Evolutionary conservation across 1,140 invertebrate genomes (phyloP), one percentile per base, ranked within the genome.

Genomic region (Spodoptera litura): DNA sequence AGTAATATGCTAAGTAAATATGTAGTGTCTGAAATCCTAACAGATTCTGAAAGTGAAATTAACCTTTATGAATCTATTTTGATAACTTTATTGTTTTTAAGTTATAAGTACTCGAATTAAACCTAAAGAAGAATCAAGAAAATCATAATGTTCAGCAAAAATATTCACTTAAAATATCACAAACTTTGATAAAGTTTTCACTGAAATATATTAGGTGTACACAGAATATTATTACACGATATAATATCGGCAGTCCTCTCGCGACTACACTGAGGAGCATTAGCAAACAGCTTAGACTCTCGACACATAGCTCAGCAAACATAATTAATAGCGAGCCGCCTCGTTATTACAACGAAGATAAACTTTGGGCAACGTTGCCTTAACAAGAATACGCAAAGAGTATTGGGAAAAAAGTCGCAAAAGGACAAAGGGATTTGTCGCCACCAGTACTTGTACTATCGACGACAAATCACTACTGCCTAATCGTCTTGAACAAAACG

Each of bases 401-500:
- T 59, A 38, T 35, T 11, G 25, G n/a, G 51, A 78, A 59, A 59
- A n/a, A 76, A 76, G 64, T 79, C 25, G 4, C 35, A 10, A 20
- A 59, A 20, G 27, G 38, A 59, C 35, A 52, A 74, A 73, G 51
- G 38, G 49, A 68, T 68, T 68, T 52, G 49, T 68, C 49, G 44
- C 49, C 49, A 68, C 51, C 25, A 27, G 64, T 52, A 68, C 12
- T 68, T 20, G 64, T 68, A n/a, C 52, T 49, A 55, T 25, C 64
- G 81, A 74, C 72, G 81, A 79, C 81, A 89, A 89, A 92, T 93
- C 91, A 86, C 82, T 83, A 85, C 85, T 78, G 80, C 58, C 81
- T 89, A 91, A 93, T 91, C 88, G 88, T 85, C 87, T 91, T 85
- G 78, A 88, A 92, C 84, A 84, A 89, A 93, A 92, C 90, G 89